Evolutionary conservation across 2,113 vertebrate genomes (phyloP), one percentile per base, ranked within the genome.

Genomic region (Casuarius casuarius): DNA sequence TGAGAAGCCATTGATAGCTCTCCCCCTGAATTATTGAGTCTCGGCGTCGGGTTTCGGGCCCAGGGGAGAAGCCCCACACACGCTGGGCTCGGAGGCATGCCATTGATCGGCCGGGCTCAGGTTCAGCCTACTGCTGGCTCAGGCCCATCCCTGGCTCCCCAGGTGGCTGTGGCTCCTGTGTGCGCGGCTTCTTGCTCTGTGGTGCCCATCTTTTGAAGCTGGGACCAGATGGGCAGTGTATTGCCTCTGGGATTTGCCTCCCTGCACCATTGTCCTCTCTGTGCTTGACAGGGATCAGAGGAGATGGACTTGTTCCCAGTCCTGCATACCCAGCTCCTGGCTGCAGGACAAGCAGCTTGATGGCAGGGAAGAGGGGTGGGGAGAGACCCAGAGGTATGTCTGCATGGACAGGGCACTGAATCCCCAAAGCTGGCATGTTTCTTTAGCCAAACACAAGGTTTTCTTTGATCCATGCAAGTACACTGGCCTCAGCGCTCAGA

Each of bases 1-100:
- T 96, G 97, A 98, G 98, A 98, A 98, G 97, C 97, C 98, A 98
- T 98, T 98, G 98, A 98, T 98, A 98, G 98, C 97, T 98, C 98
- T 98, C 97, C 93, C 98, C 97, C 97, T 98, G 98, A 98, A 98
- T 98, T 98, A 98, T 98, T 98, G 98, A 98, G 97, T 88, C 97
- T 97, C 48, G 6, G 97, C 91, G 54, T 99, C 88, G 12, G 93
- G 97, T 98, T 98, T 98, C 98, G 65, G 97, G 97, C 98, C 96
- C 97, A 80, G 88, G 97, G 97, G 98, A 97, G 63, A 79, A 71
- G 90, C 91, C 68, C 93, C 9, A 4, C 77, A 66, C 54, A 14
- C 2, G 17, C 54, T 7, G 75, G 66, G 28, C 58, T 84, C 84
- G 93, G 92, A 96, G 95, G 75, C 65, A 31, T 7, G 17, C 68